Conservation (phyloP, 2,797 vertebrate species). For the Salarias fasciatus region DNA sequence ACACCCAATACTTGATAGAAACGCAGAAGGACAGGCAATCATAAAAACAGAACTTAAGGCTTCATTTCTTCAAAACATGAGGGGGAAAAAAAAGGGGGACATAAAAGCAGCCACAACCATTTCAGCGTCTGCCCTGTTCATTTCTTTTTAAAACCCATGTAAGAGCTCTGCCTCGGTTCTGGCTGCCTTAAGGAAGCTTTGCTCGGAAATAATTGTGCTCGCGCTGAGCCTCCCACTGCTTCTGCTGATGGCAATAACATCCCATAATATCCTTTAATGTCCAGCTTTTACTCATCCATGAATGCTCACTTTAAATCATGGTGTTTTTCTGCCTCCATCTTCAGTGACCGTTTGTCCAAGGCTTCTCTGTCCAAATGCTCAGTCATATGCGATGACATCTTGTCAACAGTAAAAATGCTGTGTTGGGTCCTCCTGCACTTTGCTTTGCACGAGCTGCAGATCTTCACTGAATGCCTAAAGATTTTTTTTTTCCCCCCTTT, state of each 20-base stretch:
- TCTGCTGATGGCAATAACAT: conserved; percentile 40
- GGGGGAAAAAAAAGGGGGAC: conserved; percentile 1
- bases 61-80: conserved; percentile 9
- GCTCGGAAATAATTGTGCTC: conserved; percentile 53
- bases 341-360: conserved; percentile 10
- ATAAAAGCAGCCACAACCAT: conserved; percentile 5
- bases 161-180: conserved; percentile 42
- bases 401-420: not conserved
- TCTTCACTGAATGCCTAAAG: conserved; percentile 8
- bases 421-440: conserved; percentile 1
- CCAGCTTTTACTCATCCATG: conserved; percentile 35
- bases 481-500: no score
- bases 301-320: conserved; percentile 29
- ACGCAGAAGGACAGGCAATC: conserved; percentile 1
- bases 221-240: conserved; percentile 32
- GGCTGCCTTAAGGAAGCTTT: conserved; percentile 40
- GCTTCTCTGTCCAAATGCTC: conserved; percentile 18
- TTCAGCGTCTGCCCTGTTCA: conserved; percentile 11
- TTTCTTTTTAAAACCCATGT: conserved; percentile 30
- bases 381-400: conserved; percentile 11
- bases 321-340: conserved; percentile 23
- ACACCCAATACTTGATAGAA: not conserved
- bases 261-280: conserved; percentile 37
- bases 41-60: conserved; percentile 12
- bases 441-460: not conserved